Conservation (phyloP, 1,140 invertebrate genomes). For the Caenorhabditis tropicalis region DNA sequence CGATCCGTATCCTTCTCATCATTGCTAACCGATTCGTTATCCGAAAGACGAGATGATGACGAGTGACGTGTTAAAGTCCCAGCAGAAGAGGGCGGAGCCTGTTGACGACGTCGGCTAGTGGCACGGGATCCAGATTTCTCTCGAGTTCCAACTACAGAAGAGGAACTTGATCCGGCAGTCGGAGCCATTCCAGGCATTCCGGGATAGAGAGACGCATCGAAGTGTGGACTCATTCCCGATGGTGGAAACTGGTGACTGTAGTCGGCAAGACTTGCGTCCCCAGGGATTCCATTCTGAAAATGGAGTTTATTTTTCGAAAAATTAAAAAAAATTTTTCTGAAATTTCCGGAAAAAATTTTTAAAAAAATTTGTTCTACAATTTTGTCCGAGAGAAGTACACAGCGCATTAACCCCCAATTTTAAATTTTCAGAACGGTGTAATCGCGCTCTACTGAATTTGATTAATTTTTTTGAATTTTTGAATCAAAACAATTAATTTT, state of each 20-base stretch:
- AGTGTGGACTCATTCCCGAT: constrained; percentile 9
- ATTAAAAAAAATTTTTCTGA: not conserved
- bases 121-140: not conserved
- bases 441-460: too few species aligned
- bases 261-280: not conserved
- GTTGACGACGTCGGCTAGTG: not conserved
- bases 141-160: not conserved
- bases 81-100: not conserved
- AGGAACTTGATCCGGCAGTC: not conserved
- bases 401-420: too few species aligned
- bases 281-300: not conserved
- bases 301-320: not conserved
- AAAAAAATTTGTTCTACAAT: too few species aligned
- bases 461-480: too few species aligned
- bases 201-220: not conserved
- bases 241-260: not conserved
- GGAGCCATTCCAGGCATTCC: not conserved
- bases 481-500: too few species aligned
- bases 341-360: too few species aligned
- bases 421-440: too few species aligned
- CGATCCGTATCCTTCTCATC: constrained; percentile 39
- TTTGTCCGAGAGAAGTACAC: too few species aligned
- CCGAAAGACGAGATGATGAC: constrained; percentile 7
- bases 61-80: not conserved
- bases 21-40: constrained; percentile 6